Evolutionary conservation across 2,797 vertebrate species (phyloP), one percentile per base, ranked within the genome.

Genomic region (Falco novaeseelandiae): DNA sequence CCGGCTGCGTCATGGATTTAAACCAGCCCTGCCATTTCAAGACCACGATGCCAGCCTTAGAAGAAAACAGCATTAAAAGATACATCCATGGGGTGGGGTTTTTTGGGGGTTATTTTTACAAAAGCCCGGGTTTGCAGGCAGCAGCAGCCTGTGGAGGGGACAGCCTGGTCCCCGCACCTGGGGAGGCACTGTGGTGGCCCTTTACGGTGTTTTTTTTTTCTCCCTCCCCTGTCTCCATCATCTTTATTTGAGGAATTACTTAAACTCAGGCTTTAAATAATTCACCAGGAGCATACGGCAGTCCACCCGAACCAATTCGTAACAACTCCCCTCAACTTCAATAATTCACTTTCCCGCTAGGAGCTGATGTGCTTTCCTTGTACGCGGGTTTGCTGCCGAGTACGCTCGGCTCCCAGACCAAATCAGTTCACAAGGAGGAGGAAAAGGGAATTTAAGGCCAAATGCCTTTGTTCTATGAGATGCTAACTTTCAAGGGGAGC

Each of bases 321-420:
- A 72, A 55, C 88, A 85, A 65, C 92, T 93, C 95, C 93, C 78
- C 92, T 61, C 16, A 10, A 46, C 93, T 91, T 96, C 91, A 97
- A 95, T 95, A 96, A 97, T 96, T 97, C 93, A 96, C 91, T 80
- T 83, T 91, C 90, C 87, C 12, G 49, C 48, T 42, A 63, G 88
- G 80, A 82, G 79, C 83, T 92, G 92, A 91, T 94, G 94, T n/a
- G 49, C 29, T 94, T 95, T 78, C 63, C 93, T 91, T 42, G 58
- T 92, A 81, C 1, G 2, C 32, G 59, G 80, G 32, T 74, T 91
- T 94, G 85, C 90, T 77, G 66, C 69, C 0, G 18, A 76, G 66
- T 38, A 11, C 6, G 6, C 51, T 51, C 13, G 0, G 44, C 38
- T 71, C 78, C 44, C 1, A 3, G 55, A 38, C 34, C 89, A 72